Evolutionary conservation across 1,140 invertebrate species (phyloP), one percentile per base, ranked within the genome.

Genomic region (Ctenoplectra terminalis): DNA sequence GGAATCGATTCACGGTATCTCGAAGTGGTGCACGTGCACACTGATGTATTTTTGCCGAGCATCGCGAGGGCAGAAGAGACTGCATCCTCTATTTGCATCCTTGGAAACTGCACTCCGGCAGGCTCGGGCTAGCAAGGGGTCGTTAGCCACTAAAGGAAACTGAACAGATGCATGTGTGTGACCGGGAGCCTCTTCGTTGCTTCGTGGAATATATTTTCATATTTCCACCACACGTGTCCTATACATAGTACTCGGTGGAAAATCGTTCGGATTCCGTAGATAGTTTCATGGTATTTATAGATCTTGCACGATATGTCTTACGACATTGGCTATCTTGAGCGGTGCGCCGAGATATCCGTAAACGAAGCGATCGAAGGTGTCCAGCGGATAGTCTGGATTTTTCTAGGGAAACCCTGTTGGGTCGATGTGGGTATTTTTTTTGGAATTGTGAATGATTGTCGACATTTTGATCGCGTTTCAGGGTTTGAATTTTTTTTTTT

Each of bases 1-100:
- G 76, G 81, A 80, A 87, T 87, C 81, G 72, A 86, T 87, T 87
- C 76, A 80, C 76, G 67, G 58, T 83, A 83, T 86, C 80, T 80
- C 64, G 72, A 83, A 63, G 64, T 70, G 64, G 64, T 87, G 80
- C 78, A 84, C 74, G 69, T 87, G 86, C 76, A 87, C 46, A 34
- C 11, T 26, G 50, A 52, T 70, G 69, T 84, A 89, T 86, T 88
- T 88, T 89, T 88, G 79, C 84, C 58, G 66, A 58, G 54, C 63
- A 31, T 37, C 73, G 31, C 31, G 63, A 77, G 43, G 7, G 69
- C 61, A 74, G 72, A 77, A 76, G 64, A 61, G 71, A 78, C 48
- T 48, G 43, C 56, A 60, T 80, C 60, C 66, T 87, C 75, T 86
- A 87, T 86, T 87, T 86, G 77, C 74, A 81, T 82, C 58, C 78